Conservation (phyloP, 2,113 vertebrate genomes). For the Tenebrosternarchus preto region DNA sequence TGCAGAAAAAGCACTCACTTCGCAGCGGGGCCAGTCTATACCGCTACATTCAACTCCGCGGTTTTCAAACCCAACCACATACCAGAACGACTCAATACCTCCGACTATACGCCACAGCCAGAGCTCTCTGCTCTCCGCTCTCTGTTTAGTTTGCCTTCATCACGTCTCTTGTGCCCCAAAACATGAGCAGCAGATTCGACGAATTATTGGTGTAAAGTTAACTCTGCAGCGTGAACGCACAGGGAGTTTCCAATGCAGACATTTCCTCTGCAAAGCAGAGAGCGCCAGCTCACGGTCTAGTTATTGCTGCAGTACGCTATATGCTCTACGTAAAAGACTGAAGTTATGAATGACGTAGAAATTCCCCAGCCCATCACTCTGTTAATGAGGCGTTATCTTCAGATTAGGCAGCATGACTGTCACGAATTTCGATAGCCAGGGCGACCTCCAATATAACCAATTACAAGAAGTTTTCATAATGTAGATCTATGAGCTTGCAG, state of each 20-base stretch:
- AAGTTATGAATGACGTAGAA: no score
- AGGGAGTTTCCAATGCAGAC: constrained; percentile 35
- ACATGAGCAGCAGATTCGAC: constrained; percentile 43
- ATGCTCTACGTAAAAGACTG: background rate
- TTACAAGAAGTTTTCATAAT: no score
- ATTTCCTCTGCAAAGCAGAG: background rate
- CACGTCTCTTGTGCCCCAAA: constrained; percentile 1
- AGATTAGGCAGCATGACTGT: no score
- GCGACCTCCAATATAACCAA: no score
- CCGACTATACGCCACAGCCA: background rate
- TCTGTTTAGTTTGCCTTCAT: background rate
- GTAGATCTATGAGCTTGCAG: no score
- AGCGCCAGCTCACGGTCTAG: no score
- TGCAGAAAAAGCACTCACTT: constrained; percentile 21
- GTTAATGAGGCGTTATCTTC: no score
- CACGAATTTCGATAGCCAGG: no score
- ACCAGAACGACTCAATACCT: background rate
- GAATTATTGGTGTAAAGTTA: constrained; percentile 51
- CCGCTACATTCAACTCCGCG: constrained; percentile 57
- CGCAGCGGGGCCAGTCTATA: constrained; percentile 29
- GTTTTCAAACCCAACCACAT: constrained; percentile 17
- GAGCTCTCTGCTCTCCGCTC: constrained; percentile 8
- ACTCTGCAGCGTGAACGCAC: background rate
- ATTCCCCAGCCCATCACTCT: no score
- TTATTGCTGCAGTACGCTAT: constrained; percentile 1